These are phyloP conservation scores for Camarhynchus parvulus DNA, from an alignment of 2,113 vertebrate genomes.

Conservation along the genomic window DNA sequence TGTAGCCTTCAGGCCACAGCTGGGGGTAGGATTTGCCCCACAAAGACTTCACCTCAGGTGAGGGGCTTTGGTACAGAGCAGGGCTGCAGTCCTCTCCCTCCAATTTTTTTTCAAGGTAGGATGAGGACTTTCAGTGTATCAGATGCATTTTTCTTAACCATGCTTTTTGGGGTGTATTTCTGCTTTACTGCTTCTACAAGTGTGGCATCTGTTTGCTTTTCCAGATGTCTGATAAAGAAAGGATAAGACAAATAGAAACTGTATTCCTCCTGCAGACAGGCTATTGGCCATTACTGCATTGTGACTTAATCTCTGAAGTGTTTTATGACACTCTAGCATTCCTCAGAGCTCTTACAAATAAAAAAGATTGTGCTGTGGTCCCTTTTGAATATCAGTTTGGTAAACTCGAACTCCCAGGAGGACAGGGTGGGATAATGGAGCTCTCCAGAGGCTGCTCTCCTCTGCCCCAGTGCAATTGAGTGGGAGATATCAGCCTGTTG, in stretches of 20 bases:
- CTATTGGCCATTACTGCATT: not conserved
- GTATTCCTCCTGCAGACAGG: not conserved
- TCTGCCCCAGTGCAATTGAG: not conserved
- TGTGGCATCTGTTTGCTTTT: not conserved
- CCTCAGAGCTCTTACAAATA: not conserved
- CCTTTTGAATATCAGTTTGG: not conserved
- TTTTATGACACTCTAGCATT: not conserved
- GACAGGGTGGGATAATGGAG: not conserved
- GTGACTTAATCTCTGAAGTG: not conserved
- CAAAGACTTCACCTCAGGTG: not conserved
- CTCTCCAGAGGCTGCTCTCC: not conserved
- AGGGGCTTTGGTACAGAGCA: not conserved
- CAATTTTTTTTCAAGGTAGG: not conserved
- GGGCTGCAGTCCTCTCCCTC: not conserved
- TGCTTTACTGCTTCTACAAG: not conserved
- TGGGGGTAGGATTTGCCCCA: not conserved
- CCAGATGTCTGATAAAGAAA: not conserved
- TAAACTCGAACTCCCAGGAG: not conserved
- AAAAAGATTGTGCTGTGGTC: not conserved
- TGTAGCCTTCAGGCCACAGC: not conserved
- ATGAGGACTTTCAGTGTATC: not conserved
- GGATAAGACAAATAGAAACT: not conserved
- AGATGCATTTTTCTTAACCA: not conserved
- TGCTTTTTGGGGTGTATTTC: not conserved
- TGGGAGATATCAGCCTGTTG: not conserved